Evolutionary conservation across 2,113 vertebrate species (phyloP).

Genomic region (Pygathrix nemaeus): DNA sequence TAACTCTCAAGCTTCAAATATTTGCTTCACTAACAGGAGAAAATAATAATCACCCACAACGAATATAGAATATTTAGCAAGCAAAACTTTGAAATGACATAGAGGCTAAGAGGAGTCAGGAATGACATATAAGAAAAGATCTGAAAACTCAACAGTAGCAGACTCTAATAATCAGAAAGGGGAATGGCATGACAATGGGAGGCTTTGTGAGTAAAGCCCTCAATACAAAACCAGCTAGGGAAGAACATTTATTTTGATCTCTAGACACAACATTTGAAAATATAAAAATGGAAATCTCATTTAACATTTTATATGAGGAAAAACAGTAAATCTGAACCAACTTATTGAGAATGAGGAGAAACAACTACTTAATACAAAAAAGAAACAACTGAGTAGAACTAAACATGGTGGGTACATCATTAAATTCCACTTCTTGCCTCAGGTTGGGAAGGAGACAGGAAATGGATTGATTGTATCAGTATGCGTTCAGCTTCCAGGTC

Average conservation of each 20-base stretch:
- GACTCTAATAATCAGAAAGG: constrained; percentile 82
- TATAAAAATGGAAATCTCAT: constrained; percentile 53
- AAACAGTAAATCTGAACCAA: constrained; percentile 67
- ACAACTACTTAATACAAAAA: neutral
- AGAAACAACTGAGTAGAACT: neutral
- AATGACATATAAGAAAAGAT: constrained; percentile 80
- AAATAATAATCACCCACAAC: constrained; percentile 18
- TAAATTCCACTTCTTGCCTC: neutral
- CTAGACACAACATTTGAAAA: constrained; percentile 81
- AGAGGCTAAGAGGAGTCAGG: constrained; percentile 64
- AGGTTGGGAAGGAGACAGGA: neutral
- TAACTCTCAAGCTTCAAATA: neutral
- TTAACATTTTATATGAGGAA: constrained; percentile 80
- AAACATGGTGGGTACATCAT: neutral
- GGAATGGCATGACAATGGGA: constrained; percentile 78
- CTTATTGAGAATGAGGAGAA: constrained; percentile 57
- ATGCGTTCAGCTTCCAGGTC: neutral
- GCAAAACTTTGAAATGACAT: constrained; percentile 73
- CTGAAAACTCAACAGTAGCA: constrained; percentile 79
- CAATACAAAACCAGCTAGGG: constrained; percentile 77
- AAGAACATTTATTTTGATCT: constrained; percentile 76
- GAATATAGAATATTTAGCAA: constrained; percentile 74
- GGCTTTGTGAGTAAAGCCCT: constrained; percentile 77
- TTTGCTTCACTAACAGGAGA: constrained; percentile 31
- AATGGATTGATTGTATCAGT: neutral